Evolutionary conservation across 2,113 vertebrate genomes (phyloP), one percentile per base, ranked within the genome.

Genomic region (Lophius piscatorius): DNA sequence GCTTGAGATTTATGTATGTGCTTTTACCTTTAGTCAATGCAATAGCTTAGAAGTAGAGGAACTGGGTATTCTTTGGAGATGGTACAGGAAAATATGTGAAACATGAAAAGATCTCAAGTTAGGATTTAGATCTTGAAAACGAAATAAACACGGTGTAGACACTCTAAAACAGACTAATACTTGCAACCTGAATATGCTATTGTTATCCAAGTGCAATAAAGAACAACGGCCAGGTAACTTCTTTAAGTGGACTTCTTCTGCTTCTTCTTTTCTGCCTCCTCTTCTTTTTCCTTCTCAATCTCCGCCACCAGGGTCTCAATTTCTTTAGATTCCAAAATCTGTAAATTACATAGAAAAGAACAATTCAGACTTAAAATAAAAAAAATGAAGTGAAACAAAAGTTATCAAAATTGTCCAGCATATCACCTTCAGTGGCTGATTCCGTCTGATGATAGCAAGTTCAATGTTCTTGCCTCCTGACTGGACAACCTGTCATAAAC

Each of bases 381-480:
- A 41, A 14, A 11, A 17, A 17, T 6, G 14, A 22, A n/a, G 2
- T 2, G 1, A 9, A 33, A 6, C 6, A 11, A 38, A 29, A 2
- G 3, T 16, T 9, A 21, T 9, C 11, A 31, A 31, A 58, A 14
- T 36, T 59, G 20, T 35, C 1, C 18, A 6, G 31, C 1, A 13
- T 8, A 16, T 35, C 87, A 94, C 87, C 83, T 93, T 92, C 33
- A 92, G 78, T 79, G 88, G 84, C 74, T 94, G 87, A 22, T 92
- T 94, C 85, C 91, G 93, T 85, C 86, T 90, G 89, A 90, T 91
- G 28, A 92, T 54, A 60, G 91, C 82, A 81, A 95, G 82, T 63
- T 94, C 90, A 57, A 79, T 93, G 40, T 90, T 93, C 87, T 95
- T 94, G 14, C 92, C 90, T 57, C 89, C 91, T 80, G 92, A 94